phyloP scores from a whole-genome alignment of 1,140 invertebrate species.

The Adelges cooleyi region DNA sequence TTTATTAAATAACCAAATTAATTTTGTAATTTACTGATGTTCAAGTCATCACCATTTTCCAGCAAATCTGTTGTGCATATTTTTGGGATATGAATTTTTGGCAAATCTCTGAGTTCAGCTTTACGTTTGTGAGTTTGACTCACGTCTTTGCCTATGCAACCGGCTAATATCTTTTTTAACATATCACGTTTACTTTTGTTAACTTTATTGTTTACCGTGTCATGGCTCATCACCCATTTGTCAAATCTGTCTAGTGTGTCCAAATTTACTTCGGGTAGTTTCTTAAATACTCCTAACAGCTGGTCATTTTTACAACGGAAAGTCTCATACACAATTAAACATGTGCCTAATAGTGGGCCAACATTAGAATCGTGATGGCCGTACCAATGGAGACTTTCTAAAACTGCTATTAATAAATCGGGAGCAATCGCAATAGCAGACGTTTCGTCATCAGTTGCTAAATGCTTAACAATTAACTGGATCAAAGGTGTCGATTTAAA shows the following conservation, averaged over 20 bases:
- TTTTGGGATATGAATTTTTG: constrained; percentile 48
- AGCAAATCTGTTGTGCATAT: constrained; percentile 16
- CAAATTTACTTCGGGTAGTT: constrained; percentile 16
- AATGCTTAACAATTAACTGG: constrained; percentile 6
- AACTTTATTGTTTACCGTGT: constrained; percentile 46
- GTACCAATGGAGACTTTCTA: constrained; percentile 26
- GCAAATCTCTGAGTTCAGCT: constrained; percentile 69
- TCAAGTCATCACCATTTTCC: constrained; percentile 23
- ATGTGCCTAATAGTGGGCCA: constrained; percentile 11
- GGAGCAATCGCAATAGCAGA: constrained; percentile 19
- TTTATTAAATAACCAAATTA: not conserved
- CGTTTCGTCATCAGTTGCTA: constrained; percentile 2
- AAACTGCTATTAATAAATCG: constrained; percentile 6
- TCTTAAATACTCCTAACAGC: not conserved
- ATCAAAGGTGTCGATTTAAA: not conserved
- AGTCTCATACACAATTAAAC: constrained; percentile 7
- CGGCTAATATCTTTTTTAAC: constrained; percentile 74
- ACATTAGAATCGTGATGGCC: constrained; percentile 21
- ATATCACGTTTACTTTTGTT: constrained; percentile 82
- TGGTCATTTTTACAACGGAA: constrained; percentile 21
- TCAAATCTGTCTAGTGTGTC: constrained; percentile 20
- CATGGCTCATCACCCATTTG: constrained; percentile 7
- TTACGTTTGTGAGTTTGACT: constrained; percentile 77
- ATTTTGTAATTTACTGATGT: constrained; percentile 23
- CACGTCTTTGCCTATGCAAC: constrained; percentile 66